Base-by-base conservation (phyloP, 2,888 invertebrate genomes). In the Ecliptopera silaceata region DNA sequence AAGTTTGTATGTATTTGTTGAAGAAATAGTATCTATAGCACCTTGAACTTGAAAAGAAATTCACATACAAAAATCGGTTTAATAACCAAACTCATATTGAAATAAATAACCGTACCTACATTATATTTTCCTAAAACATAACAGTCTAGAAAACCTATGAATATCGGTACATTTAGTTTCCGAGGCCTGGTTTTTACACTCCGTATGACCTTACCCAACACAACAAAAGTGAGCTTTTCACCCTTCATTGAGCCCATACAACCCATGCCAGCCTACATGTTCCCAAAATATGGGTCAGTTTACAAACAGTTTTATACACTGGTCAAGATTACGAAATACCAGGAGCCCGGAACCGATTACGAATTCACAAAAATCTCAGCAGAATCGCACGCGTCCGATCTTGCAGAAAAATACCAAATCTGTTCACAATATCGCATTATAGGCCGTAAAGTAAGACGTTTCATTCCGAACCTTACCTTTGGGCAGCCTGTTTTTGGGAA, bases 381-480 rank as follows among this genome's bases (percentile, higher is more conserved):
- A 62, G 61, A 69, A 66, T 68, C 69, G 59, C 63, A 63, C 56
- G 53, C 54, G 56, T 39, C 59, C 61, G 53, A 67, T 68, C 65
- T 69, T 61, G 61, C 66, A 65, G 67, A 76, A 74, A 69, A 76
- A 74, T 65, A 68, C 70, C 73, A 74, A 77, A 77, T 78, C 78
- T 77, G 74, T 77, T 70, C 73, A 70, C 74, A 72, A 72, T 78
- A 76, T 74, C 66, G 71, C 70, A 75, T 78, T 72, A 75, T 69
- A 65, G 65, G 51, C 66, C 69, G 68, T 75, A 78, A 79, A 76
- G 72, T 77, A 72, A 72, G 77, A 77, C 74, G 79, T 79, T 79
- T 78, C 76, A 75, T 78, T 78, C 71, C 67, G 69, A 72, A 74
- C 69, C 72, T 75, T 78, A 79, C 79, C 79, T 77, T 74, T 64